phyloP scores from a whole-genome alignment of 2,113 vertebrate genomes.

The Holacanthus passer region DNA sequence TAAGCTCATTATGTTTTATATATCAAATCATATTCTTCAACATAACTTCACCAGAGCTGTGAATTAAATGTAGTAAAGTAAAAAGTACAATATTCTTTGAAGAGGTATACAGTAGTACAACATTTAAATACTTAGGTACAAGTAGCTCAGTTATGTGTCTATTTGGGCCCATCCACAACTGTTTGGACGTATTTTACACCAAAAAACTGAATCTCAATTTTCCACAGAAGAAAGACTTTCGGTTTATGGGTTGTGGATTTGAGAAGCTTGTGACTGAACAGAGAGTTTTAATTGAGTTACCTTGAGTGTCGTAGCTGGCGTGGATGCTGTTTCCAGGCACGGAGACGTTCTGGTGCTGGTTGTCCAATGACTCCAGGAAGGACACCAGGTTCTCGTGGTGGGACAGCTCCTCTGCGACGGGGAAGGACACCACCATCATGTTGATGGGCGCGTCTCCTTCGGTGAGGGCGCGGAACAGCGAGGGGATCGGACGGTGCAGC shows the following conservation, averaged over 20 bases:
- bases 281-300: slow-evolving; percentile 66
- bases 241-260: background rate
- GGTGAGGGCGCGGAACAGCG: slow-evolving; percentile 95
- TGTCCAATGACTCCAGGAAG: slow-evolving; percentile 94
- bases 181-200: background rate
- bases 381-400: slow-evolving; percentile 96
- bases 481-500: slow-evolving; percentile 96
- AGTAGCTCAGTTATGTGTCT: no score
- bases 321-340: slow-evolving; percentile 94
- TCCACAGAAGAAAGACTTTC: background rate
- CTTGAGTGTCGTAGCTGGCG: slow-evolving; percentile 91
- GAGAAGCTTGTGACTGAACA: background rate
- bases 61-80: background rate
- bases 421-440: slow-evolving; percentile 99
- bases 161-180: background rate
- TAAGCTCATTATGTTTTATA: background rate
- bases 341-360: slow-evolving; percentile 92
- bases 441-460: slow-evolving; percentile 93
- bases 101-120: no score
- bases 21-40: background rate
- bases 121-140: no score
- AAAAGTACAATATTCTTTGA: background rate
- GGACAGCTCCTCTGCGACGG: slow-evolving; percentile 94
- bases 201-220: background rate
- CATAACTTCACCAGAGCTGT: background rate